Conservation (phyloP, 64 coral and sea anemone species). For the Dendrophyllia cribrosa region DNA sequence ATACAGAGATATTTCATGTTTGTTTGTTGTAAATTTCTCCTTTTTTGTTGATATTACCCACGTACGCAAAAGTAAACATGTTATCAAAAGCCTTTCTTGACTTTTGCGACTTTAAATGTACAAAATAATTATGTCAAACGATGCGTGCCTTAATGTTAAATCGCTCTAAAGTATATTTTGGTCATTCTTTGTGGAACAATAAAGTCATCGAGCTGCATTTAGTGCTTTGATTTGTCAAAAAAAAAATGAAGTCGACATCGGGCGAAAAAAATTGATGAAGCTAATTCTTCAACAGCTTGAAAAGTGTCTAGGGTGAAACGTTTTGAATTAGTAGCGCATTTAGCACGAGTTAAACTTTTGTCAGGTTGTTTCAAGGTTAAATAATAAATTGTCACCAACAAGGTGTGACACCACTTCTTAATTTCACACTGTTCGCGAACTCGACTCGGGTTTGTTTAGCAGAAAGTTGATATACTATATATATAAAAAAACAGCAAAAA, state of each 20-base stretch:
- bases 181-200: not conserved
- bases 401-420: not conserved
- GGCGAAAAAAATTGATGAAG: not conserved
- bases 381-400: constrained; percentile 15
- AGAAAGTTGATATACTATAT: not conserved
- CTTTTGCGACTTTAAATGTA: not conserved
- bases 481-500: too few relatives aligned
- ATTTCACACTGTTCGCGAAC: not conserved
- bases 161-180: not conserved
- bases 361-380: constrained; percentile 9
- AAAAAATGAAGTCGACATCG: not conserved
- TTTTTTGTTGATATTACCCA: not conserved
- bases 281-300: not conserved
- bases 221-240: not conserved
- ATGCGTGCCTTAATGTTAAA: not conserved
- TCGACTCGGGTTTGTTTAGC: not conserved
- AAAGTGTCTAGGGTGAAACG: not conserved
- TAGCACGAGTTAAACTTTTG: not conserved
- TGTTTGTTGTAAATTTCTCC: not conserved
- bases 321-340: not conserved
- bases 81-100: constrained; percentile 15
- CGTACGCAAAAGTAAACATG: constrained; percentile 1
- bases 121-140: not conserved
- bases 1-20: not conserved
- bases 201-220: not conserved